phyloP scores from a whole-genome alignment of 2,888 invertebrate species.

The Hetaerina titia region DNA sequence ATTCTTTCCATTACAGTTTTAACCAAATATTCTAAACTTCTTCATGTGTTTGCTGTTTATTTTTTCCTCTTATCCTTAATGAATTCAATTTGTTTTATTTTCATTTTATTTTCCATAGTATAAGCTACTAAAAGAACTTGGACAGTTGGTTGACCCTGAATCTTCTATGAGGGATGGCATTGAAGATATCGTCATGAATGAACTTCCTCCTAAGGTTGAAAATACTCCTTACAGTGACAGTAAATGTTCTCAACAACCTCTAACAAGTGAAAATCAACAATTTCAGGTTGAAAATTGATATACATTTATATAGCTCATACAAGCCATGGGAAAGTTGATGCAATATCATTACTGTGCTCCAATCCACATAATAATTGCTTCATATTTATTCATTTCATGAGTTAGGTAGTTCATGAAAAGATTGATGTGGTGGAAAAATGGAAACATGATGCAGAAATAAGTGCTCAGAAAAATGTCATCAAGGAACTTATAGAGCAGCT shows the following conservation, averaged over 20 bases:
- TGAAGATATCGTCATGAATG: background rate
- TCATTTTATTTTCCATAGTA: background rate
- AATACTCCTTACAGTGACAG: background rate
- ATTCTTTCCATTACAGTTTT: no score
- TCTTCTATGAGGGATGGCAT: background rate
- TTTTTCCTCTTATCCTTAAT: no score
- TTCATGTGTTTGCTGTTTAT: no score
- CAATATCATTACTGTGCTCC: background rate
- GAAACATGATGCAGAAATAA: constrained; percentile 24
- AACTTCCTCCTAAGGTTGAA: background rate
- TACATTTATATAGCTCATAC: background rate
- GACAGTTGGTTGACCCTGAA: background rate
- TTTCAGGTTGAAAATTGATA: background rate
- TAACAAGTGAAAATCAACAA: background rate
- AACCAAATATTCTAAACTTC: no score
- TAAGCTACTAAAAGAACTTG: background rate
- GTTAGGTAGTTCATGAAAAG: background rate
- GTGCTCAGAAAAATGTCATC: constrained; percentile 20
- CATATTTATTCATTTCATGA: background rate
- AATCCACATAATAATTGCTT: background rate
- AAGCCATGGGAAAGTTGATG: background rate
- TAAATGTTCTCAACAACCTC: background rate
- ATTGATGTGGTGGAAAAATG: background rate
- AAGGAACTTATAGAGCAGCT: constrained; percentile 41
- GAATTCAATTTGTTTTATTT: background rate